phyloP scores from a whole-genome alignment of 2,797 vertebrate species.

The Rachycentron canadum region DNA sequence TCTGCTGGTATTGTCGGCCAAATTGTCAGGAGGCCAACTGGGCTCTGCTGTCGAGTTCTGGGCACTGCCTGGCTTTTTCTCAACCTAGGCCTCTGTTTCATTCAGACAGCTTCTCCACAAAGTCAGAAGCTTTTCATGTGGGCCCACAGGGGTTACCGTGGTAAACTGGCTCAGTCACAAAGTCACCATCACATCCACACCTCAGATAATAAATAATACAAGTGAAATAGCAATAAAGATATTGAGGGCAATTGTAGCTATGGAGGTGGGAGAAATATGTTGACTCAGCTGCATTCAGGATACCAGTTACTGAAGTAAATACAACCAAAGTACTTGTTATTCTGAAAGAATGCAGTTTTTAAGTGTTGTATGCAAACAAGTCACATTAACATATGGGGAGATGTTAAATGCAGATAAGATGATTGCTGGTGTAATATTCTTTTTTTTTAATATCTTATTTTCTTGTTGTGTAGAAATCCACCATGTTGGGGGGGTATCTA shows the following conservation, averaged over 20 bases:
- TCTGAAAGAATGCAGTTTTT: neutral
- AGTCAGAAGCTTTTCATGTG: constrained; percentile 71
- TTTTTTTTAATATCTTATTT: neutral
- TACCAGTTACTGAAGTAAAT: constrained; percentile 4
- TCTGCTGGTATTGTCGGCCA: constrained; percentile 83
- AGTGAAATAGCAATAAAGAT: constrained; percentile 12
- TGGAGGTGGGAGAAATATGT: constrained; percentile 1
- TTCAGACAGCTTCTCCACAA: constrained; percentile 69
- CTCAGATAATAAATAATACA: constrained; percentile 34
- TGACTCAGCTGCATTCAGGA: constrained; percentile 25
- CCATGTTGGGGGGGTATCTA: constrained; percentile 14
- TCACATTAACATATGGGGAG: neutral
- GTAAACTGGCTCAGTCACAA: constrained; percentile 56
- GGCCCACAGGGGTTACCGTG: constrained; percentile 58
- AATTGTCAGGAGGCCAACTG: constrained; percentile 85
- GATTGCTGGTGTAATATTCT: neutral
- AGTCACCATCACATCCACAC: constrained; percentile 52
- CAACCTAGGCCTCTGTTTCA: constrained; percentile 73
- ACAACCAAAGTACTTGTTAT: neutral
- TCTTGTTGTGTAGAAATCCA: neutral
- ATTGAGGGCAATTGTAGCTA: neutral
- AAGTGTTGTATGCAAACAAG: neutral
- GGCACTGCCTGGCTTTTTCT: constrained; percentile 75
- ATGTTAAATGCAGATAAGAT: neutral
- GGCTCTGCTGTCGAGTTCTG: constrained; percentile 75